Evolutionary conservation across 2,113 vertebrate species (phyloP).

Genomic region (Litocranius walleri): DNA sequence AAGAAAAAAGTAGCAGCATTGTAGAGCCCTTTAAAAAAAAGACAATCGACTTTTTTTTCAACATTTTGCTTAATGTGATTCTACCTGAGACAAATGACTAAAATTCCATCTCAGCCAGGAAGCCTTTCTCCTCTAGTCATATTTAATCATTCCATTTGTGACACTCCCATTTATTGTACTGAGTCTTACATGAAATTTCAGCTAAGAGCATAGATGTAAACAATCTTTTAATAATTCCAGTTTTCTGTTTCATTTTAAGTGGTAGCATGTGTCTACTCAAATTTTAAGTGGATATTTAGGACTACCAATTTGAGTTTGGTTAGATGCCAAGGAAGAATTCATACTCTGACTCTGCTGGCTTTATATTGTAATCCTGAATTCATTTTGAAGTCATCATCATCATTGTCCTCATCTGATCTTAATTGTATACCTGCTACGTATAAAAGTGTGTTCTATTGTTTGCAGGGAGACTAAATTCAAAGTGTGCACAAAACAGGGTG

Average conservation of each 20-base stretch:
- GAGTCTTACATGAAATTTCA: neutral
- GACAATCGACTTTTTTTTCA: neutral
- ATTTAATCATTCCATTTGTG: conserved; percentile 26
- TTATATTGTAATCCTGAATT: neutral
- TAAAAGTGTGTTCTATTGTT: neutral
- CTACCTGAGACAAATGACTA: conserved; percentile 16
- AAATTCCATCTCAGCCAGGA: conserved; percentile 3
- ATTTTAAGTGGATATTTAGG: neutral
- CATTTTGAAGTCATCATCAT: neutral
- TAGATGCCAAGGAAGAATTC: neutral
- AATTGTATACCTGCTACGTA: neutral
- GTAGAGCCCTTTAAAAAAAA: neutral
- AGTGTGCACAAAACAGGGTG: neutral
- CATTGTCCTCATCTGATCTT: neutral
- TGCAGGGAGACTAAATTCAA: neutral
- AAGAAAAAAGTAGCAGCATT: neutral
- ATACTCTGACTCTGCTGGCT: neutral
- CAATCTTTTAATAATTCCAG: neutral
- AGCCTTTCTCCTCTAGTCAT: neutral
- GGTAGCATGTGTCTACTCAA: neutral
- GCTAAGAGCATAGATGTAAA: neutral
- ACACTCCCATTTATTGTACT: neutral
- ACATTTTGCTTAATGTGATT: neutral
- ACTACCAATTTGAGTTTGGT: neutral
- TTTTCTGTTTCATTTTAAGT: neutral